Base-by-base conservation (phyloP, 2,888 invertebrate genomes). In the Argynnis bischoffii region DNA sequence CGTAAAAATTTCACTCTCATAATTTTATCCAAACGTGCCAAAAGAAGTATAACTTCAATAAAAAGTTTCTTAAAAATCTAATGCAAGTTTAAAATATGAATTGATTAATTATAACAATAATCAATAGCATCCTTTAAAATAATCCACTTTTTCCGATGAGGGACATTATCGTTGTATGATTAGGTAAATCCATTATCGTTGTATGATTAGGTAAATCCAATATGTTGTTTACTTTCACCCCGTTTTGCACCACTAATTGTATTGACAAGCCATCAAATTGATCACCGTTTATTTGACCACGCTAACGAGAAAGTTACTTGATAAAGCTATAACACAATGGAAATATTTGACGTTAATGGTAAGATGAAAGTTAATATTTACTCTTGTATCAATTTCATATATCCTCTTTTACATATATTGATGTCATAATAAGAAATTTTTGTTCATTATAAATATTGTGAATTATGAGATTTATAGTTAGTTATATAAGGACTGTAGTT, bases 251-350 rank as follows among this genome's bases (percentile, higher is more conserved):
- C 14, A 35, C 50, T 71, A 69, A 71, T 69, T 67, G 48, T 68
- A 70, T 64, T 72, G 67, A 78, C 76, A 72, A 64, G 63, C 65
- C 72, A 72, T 73, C 72, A 73, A 72, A 73, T 66, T 67, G 72
- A 72, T 66, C 63, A 64, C 64, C 55, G 67, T 72, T 64, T 70
- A 65, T 71, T 70, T 69, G 63, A 70, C 51, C 66, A 70, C 63
- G 67, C 72, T 74, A 74, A 74, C 67, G 71, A 73, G 77, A 77
- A 77, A 77, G 74, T 71, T 74, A 75, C 57, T 53, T 63, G 67
- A 76, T 73, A 69, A 69, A 63, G 61, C 65, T 21, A 66, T 61
- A 55, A 35, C 41, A n/a, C 46, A 53, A 21, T 55, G 53, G 35
- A 55, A 55, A 55, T 61, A 51, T 55, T 63, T 13, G 16, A 53